Conservation (phyloP, 2,797 vertebrate genomes). For the Paedocypris micromegethes region DNA sequence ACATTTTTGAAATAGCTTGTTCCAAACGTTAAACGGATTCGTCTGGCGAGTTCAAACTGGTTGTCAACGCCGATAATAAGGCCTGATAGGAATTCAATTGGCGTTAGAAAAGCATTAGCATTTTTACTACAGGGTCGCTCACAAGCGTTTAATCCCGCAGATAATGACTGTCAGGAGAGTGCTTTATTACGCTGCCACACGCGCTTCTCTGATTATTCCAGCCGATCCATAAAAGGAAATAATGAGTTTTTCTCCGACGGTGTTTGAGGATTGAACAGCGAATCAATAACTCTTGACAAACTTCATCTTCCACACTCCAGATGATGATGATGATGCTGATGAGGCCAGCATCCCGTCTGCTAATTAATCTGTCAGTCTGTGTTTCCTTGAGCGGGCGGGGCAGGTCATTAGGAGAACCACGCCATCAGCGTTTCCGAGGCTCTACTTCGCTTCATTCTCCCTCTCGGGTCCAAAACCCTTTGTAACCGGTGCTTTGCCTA, state of each 20-base stretch:
- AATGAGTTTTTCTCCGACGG: slow-evolving; percentile 12
- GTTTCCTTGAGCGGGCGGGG: slow-evolving; percentile 16
- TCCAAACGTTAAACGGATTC: too few relatives aligned
- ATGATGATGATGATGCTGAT: slow-evolving; percentile 13
- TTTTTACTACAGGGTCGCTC: neutral
- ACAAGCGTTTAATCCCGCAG: neutral
- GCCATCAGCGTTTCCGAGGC: slow-evolving; percentile 6
- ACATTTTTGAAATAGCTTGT: too few relatives aligned
- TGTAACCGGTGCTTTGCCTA: too few relatives aligned
- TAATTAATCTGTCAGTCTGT: slow-evolving; percentile 40
- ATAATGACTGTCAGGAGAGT: slow-evolving; percentile 7
- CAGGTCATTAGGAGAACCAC: slow-evolving; percentile 14
- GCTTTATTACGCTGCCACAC: slow-evolving; percentile 2
- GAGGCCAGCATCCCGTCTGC: slow-evolving; percentile 8
- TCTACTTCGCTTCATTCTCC: too few relatives aligned
- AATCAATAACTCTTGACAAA: slow-evolving; percentile 29
- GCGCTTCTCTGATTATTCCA: slow-evolving; percentile 1
- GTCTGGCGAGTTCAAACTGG: too few relatives aligned
- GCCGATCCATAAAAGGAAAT: slow-evolving; percentile 20
- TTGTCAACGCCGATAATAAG: neutral
- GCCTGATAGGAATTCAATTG: neutral
- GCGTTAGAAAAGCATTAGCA: neutral
- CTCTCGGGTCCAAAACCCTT: too few relatives aligned
- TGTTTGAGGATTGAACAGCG: neutral
- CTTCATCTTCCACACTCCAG: slow-evolving; percentile 11